Percentiles rank a stretch among this genome's conserved stretches.
phyloP scores from a whole-genome alignment of 2,888 invertebrate genomes.

The Chaetogeoica ovagalla region DNA sequence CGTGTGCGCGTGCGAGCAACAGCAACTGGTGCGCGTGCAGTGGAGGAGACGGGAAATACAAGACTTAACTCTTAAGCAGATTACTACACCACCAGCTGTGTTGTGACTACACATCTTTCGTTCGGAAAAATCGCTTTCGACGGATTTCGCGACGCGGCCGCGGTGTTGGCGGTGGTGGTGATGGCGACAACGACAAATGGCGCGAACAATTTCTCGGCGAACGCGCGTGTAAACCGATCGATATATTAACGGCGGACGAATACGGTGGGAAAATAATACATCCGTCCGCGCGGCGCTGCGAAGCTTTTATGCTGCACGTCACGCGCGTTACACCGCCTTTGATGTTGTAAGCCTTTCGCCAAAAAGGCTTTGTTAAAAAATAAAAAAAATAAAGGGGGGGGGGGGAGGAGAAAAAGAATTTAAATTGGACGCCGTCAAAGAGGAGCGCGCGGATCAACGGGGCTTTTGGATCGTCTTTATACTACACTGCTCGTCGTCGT shows the following conservation, averaged over 20 bases:
- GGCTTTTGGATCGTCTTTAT: not conserved
- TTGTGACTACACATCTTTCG: constrained; percentile 52
- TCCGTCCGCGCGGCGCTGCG: not conserved
- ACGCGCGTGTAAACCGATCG: constrained; percentile 42
- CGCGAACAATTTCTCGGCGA: constrained; percentile 40
- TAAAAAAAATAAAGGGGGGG: not conserved
- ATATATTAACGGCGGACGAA: constrained; percentile 39
- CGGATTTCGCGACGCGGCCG: constrained; percentile 27
- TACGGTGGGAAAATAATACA: constrained; percentile 35
- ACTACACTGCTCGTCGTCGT: no score
- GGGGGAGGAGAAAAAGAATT: no score
- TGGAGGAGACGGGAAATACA: constrained; percentile 37
- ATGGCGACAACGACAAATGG: constrained; percentile 40
- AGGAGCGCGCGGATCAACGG: not conserved
- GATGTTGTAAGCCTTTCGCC: constrained; percentile 5
- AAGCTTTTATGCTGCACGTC: constrained; percentile 13
- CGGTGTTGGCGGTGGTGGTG: not conserved
- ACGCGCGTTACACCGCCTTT: constrained; percentile 11
- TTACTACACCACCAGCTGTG: constrained; percentile 53
- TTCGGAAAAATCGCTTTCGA: constrained; percentile 51
- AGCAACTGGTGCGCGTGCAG: constrained; percentile 41
- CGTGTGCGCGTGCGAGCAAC: not conserved
- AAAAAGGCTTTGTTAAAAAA: not conserved
- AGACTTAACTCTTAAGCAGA: constrained; percentile 53
- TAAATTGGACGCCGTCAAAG: not conserved